Conservation (phyloP, 2,888 invertebrate species). For the Drosophila anomelani region DNA sequence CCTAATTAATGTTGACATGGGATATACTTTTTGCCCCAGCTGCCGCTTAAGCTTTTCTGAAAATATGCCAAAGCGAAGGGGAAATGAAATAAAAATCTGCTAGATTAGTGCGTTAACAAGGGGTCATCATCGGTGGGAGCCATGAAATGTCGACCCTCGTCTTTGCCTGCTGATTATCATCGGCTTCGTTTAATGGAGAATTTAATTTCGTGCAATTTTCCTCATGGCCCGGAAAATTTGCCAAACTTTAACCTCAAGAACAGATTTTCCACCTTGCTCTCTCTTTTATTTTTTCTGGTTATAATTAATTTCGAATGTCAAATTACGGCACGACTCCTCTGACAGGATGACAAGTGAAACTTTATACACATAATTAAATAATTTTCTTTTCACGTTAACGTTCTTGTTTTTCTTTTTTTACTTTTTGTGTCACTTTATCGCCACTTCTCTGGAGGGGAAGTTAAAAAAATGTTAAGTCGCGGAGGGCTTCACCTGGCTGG, state of each 20-base stretch:
- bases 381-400: constrained; percentile 46
- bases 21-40: constrained; percentile 47
- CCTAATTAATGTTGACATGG: constrained; percentile 79
- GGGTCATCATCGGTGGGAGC: constrained; percentile 55
- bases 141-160: constrained; percentile 68
- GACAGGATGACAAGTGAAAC: constrained; percentile 57
- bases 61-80: constrained; percentile 58
- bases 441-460: constrained; percentile 32
- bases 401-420: constrained; percentile 2
- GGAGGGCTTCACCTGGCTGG: constrained; percentile 29
- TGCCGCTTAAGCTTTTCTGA: constrained; percentile 33
- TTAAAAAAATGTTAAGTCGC: constrained; percentile 50
- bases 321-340: constrained; percentile 39
- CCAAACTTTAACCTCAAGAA: constrained; percentile 39
- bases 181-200: constrained; percentile 36
- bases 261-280: constrained; percentile 18
- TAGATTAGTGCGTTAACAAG: constrained; percentile 74
- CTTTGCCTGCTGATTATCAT: constrained; percentile 45
- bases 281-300: constrained; percentile 14
- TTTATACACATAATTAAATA: constrained; percentile 75
- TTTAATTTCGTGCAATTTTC: constrained; percentile 32
- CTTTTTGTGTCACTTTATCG: constrained; percentile 39
- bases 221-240: constrained; percentile 21
- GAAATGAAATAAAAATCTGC: constrained; percentile 42
- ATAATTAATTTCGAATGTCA: constrained; percentile 69